phyloP scores from a whole-genome alignment of 1,140 invertebrate genomes.

The Nasonia vitripennis region DNA sequence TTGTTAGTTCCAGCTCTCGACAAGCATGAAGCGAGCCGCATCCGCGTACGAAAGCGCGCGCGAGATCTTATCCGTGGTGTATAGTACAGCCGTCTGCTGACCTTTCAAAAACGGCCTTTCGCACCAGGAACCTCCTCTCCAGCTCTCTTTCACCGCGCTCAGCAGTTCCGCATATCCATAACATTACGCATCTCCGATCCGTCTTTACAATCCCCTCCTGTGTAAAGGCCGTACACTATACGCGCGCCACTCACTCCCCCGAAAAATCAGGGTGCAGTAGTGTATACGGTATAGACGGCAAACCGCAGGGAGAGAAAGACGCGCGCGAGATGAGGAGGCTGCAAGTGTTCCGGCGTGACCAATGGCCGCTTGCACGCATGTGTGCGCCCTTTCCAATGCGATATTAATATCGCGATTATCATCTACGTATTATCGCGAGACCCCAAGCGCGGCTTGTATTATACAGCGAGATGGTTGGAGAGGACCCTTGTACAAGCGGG shows the following conservation, averaged over 20 bases:
- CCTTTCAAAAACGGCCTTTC: neutral
- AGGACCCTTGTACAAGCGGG: neutral
- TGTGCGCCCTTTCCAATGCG: constrained; percentile 75
- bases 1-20: too few relatives aligned
- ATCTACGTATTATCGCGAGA: constrained; percentile 73
- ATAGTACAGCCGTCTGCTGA: neutral
- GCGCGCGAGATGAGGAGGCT: neutral
- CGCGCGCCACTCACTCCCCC: constrained; percentile 24
- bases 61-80: neutral
- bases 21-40: too few relatives aligned
- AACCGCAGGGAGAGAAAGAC: neutral
- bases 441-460: constrained; percentile 48
- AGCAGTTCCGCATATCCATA: neutral
- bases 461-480: neutral
- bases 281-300: neutral
- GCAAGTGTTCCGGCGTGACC: constrained; percentile 65
- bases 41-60: too few relatives aligned
- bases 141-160: neutral
- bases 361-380: constrained; percentile 74
- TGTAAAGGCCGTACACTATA: neutral
- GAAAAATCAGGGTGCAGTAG: constrained; percentile 27
- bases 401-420: constrained; percentile 77
- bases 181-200: neutral
- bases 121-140: neutral
- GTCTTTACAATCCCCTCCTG: neutral